Evolutionary conservation across 2,797 vertebrate genomes (phyloP), one percentile per base, ranked within the genome.

Genomic region (Phrynocephalus vlangalii): DNA sequence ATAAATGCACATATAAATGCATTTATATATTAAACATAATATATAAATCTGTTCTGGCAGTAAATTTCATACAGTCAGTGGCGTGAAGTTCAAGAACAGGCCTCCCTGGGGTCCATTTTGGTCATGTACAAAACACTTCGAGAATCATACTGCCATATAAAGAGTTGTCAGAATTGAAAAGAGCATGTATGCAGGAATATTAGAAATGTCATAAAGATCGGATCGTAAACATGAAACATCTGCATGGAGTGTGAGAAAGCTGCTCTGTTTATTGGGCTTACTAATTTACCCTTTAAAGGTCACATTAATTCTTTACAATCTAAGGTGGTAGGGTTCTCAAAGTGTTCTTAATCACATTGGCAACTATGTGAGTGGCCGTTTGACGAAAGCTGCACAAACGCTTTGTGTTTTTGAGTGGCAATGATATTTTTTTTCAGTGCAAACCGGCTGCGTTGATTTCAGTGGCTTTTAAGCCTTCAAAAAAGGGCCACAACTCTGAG

Each of bases 201-300:
- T 38, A 86, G 88, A 93, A 95, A 94, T 50, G 0, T 81, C 92
- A 82, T 89, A 89, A 80, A 66, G 90, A 84, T 84, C 92, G 89
- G 86, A n/a, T 90, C 67, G 87, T 89, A 92, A 75, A 93, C 92
- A 93, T 93, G 87, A 93, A 94, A 78, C 85, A 86, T 85, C 80
- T 84, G 80, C 0, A 3, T 84, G 44, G 0, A 0, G 90, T 86
- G 79, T 90, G 75, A 90, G 76, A 82, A 82, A 90, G 92, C 91
- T 86, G 85, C 92, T 91, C 89, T 95, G 96, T 96, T 94, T 95
- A 95, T 95, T 93, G 93, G 93, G 91, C 95, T 92, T 86, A 95
- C 93, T 89, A 81, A 81, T 63, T 90, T 88, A 7, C 0, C 92
- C 93, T 92, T 94, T 84, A 90, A 88, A 95, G 90, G 91, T 94